These are phyloP conservation scores for Stomorhina lunata DNA, from an alignment of 2,888 invertebrate genomes.

Conservation along the genomic window DNA sequence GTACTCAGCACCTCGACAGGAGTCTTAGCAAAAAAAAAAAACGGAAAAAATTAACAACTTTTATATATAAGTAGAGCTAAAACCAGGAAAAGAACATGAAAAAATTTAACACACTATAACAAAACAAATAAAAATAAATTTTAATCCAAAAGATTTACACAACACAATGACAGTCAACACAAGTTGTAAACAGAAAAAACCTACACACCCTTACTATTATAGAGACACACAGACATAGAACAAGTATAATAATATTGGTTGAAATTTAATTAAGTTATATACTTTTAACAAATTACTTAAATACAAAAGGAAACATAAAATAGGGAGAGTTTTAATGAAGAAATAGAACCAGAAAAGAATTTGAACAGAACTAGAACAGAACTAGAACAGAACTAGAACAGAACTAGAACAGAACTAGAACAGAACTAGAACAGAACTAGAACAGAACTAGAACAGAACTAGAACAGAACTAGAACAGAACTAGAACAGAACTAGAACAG, in stretches of 20 bases:
- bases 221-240: not conserved
- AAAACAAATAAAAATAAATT: slow-evolving; percentile 35
- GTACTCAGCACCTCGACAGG: not conserved
- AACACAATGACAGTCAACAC: slow-evolving; percentile 43
- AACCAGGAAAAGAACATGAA: not conserved
- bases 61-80: not conserved
- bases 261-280: slow-evolving; percentile 25
- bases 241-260: not conserved
- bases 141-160: slow-evolving; percentile 43
- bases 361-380: not conserved
- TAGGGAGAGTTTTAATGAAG: not conserved
- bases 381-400: not conserved
- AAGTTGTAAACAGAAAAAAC: no score
- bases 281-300: slow-evolving; percentile 17
- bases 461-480: no score
- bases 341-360: not conserved
- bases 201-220: not conserved
- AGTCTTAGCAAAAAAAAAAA: no score
- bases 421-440: not conserved
- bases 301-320: not conserved
- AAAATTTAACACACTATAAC: not conserved
- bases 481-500: not conserved
- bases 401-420: not conserved
- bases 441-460: not conserved
- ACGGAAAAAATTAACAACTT: no score